phyloP scores from a whole-genome alignment of 2,888 invertebrate genomes.

The Hoplodrina ambigua region DNA sequence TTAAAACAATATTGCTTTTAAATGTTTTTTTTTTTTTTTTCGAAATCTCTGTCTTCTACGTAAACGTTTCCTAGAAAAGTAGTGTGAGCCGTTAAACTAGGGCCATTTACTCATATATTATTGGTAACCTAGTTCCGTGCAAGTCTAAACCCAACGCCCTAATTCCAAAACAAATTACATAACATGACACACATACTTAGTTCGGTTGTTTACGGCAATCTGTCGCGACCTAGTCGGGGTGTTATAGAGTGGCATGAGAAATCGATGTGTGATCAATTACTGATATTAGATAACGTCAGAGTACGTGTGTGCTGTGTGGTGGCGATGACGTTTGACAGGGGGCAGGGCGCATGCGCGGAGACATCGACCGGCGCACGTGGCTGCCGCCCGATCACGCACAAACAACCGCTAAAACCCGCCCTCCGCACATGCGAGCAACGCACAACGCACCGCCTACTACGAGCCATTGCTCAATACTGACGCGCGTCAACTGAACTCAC shows the following conservation, averaged over 20 bases:
- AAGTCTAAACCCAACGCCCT: slow-evolving; percentile 54
- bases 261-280: slow-evolving; percentile 69
- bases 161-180: slow-evolving; percentile 58
- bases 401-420: slow-evolving; percentile 66
- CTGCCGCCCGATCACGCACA: slow-evolving; percentile 68
- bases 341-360: slow-evolving; percentile 78
- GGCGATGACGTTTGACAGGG: slow-evolving; percentile 73
- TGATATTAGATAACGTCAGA: slow-evolving; percentile 66
- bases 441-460: slow-evolving; percentile 48
- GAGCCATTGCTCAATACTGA: slow-evolving; percentile 52
- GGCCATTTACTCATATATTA: slow-evolving; percentile 19
- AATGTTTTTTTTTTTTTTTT: too few species aligned
- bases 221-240: slow-evolving; percentile 46
- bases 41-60: too few species aligned
- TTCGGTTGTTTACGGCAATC: slow-evolving; percentile 46
- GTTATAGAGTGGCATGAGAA: slow-evolving; percentile 49
- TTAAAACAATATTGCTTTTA: too few species aligned
- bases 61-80: background rate
- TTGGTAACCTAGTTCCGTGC: slow-evolving; percentile 31
- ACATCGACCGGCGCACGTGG: slow-evolving; percentile 87
- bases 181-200: slow-evolving; percentile 32
- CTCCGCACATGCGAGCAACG: slow-evolving; percentile 46
- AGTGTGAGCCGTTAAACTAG: background rate
- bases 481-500: slow-evolving; percentile 50
- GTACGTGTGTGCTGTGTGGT: slow-evolving; percentile 53